Evolutionary conservation across 1,140 invertebrate genomes (phyloP), one percentile per base, ranked within the genome.

Genomic region (Meloidogyne chitwoodi): DNA sequence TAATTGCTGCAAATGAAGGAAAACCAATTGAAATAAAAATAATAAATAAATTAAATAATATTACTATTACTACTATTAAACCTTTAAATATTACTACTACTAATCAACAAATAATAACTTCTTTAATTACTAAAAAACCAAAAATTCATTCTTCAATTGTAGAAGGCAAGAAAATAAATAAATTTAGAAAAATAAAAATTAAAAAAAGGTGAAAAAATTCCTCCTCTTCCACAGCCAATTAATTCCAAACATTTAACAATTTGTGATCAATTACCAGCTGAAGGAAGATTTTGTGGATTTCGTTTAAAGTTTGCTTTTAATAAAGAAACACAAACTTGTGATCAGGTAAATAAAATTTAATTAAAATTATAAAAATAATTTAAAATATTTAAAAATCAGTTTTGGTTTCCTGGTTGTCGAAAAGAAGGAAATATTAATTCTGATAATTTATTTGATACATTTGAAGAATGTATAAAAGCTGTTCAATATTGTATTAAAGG

Each of bases 1-100:
- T 86, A 27, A 87, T 81, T 63, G 86, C 84, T 24, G 84, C 84
- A 24, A 86, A 86, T 73, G 86, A 83, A n/a, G 86, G 86, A 22
- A 63, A 24, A 70, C 71, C 69, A 5, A 14, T 56, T 62, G 38
- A 70, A 56, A 8, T 24, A 19, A 67, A 31, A 31, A 14, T 14
- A 31, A 31, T 12, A n/a, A 31, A 64, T 64, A 65, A 27, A 27
- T 8, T 19, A 67, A 22, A 24, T 22, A 31, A 24, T 41, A 67
- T 16, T 34, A 34, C n/a, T 22, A 71, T 5, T 75, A 24, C 26
- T 10, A 29, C 68, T 16, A 16, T 38, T 1, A 16, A 12, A 4
- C 14, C 19, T 48, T n/a, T 34, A 1, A 19, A 5, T 16, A 26
- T 31, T 3, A 27, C 27, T 44, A 22, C 66, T 14, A 38, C 22